Evolutionary conservation across 1,140 invertebrate genomes (phyloP), one percentile per base, ranked within the genome.

Genomic region (Aphis craccivora): DNA sequence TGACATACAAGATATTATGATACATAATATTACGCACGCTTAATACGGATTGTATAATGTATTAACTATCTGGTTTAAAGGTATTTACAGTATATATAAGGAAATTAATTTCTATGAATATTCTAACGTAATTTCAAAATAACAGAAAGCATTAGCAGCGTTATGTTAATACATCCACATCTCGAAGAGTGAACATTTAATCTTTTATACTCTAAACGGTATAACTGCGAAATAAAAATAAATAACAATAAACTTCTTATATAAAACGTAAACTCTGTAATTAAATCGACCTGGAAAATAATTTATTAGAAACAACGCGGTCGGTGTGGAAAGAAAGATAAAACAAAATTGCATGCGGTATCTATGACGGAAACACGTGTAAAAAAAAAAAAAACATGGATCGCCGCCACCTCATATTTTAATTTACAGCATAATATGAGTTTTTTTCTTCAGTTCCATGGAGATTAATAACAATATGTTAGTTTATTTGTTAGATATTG

Each of bases 31-130:
- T 30, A 45, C 30, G 11, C 40, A 86, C 25, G 84, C 43, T 48
- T 37, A n/a, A n/a, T 35, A 35, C 37, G 45, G 45, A 88, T 35
- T 30, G 86, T 51, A 51, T n/a, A 35, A 88, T 35, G 11, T 51
- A 88, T 87, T 43, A 48, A 51, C 30, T n/a, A 88, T 88, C 5
- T 87, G 6, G 43, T 48, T 45, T n/a, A 76, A 76, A 76, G 60
- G 14, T 76, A 76, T 76, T 76, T 76, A 76, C n/a, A n/a, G 30
- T 76, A 35, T 30, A 30, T n/a, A 48, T 35, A 48, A 35, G 86
- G 18, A 48, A 88, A 88, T 88, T 88, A 88, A 88, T 88, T 45
- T 88, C 86, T 35, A 88, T 88, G 86, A 88, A 88, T 88, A 88
- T 88, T 88, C 86, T 35, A 51, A 88, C 45, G 30, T n/a, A 9